Conservation (phyloP, 2,888 invertebrate genomes). For the Drosophila buzzatii region DNA sequence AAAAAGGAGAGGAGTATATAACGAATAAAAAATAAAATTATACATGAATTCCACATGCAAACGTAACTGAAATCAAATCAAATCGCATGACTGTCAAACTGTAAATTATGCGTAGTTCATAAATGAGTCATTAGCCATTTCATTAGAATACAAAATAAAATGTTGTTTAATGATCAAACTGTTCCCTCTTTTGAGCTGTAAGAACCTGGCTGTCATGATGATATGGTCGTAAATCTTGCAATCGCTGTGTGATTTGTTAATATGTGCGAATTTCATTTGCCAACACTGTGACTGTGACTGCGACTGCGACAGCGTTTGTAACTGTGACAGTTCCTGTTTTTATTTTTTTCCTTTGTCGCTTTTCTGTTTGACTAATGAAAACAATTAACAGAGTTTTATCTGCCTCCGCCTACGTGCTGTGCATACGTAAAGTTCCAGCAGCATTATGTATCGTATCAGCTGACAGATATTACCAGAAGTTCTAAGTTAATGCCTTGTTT, state of each 20-base stretch:
- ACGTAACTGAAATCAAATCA: neutral
- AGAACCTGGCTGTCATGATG: conserved; percentile 35
- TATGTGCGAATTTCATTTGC: conserved; percentile 36
- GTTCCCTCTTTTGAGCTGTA: conserved; percentile 17
- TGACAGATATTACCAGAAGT: conserved; percentile 44
- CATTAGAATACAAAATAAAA: conserved; percentile 16
- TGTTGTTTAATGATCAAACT: conserved; percentile 33
- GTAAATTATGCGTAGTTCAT: conserved; percentile 16
- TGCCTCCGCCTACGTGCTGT: conserved; percentile 56
- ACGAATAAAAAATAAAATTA: neutral
- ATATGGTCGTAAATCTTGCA: conserved; percentile 34
- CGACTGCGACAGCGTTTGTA: neutral
- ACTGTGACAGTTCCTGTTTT: conserved; percentile 28
- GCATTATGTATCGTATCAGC: conserved; percentile 24
- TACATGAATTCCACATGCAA: conserved; percentile 1
- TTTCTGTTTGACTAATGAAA: conserved; percentile 64
- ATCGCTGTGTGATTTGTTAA: conserved; percentile 36
- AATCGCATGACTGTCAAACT: conserved; percentile 28
- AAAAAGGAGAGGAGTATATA: neutral
- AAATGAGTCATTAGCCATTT: conserved; percentile 8
- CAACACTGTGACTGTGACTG: neutral
- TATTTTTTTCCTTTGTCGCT: neutral
- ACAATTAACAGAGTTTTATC: conserved; percentile 71
- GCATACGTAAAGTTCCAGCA: conserved; percentile 50
- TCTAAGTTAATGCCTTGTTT: conserved; percentile 41